Percentiles rank a stretch among this genome's conserved stretches.
Conservation (phyloP, 2,113 vertebrate genomes). For the Mustela lutreola region DNA sequence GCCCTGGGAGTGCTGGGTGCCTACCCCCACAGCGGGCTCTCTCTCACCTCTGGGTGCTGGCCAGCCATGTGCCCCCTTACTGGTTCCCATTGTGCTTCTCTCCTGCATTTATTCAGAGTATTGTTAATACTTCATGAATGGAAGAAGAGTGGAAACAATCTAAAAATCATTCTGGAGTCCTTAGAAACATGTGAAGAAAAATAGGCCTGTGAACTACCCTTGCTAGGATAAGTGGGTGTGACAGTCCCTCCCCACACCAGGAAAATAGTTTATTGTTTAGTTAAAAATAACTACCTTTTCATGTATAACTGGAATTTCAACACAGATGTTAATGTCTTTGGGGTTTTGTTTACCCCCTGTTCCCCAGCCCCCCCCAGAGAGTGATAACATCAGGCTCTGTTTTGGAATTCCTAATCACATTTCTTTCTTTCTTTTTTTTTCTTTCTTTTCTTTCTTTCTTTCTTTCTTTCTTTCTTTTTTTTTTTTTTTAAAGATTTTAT, state of each 20-base stretch:
- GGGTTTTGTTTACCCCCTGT: background rate
- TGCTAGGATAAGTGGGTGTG: background rate
- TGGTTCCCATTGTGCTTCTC: background rate
- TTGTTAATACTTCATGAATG: background rate
- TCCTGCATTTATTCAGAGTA: background rate
- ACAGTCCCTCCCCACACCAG: background rate
- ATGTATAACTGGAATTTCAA: conserved; percentile 48
- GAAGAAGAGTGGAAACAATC: background rate
- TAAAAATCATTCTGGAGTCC: background rate
- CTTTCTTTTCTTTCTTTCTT: no score
- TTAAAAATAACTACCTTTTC: conserved; percentile 45
- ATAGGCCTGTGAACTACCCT: background rate
- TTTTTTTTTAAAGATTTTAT: no score
- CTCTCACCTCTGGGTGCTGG: background rate
- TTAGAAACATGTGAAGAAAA: conserved; percentile 47
- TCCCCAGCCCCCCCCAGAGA: background rate
- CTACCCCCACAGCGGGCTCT: background rate
- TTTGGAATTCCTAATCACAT: conserved; percentile 45
- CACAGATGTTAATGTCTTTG: background rate
- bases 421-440: background rate
- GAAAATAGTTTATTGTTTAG: conserved; percentile 39
- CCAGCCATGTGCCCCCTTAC: background rate
- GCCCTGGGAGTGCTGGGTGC: background rate
- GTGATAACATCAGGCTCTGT: background rate
- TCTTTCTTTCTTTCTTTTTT: no score